These are phyloP conservation scores for Mormoops blainvillei DNA, from an alignment of 2,113 vertebrate genomes.

Conservation along the genomic window DNA sequence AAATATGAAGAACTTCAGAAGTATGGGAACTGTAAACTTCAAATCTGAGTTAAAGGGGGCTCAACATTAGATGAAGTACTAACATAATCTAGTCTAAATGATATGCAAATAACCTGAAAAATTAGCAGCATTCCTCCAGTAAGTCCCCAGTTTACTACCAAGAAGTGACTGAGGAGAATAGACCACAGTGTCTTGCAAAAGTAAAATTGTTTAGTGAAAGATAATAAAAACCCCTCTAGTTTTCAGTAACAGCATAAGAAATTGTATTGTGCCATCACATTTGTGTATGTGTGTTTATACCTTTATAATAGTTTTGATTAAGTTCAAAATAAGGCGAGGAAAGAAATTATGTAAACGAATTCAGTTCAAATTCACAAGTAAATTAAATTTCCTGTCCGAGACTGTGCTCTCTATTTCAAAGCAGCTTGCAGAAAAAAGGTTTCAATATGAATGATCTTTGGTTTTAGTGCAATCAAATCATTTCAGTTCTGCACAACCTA, in stretches of 20 bases:
- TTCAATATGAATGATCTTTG: neutral
- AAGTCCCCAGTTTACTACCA: neutral
- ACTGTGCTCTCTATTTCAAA: neutral
- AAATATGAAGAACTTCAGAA: neutral
- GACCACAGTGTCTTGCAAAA: neutral
- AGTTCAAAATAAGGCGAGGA: slow-evolving; percentile 41
- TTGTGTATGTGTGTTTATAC: neutral
- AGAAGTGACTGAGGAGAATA: neutral
- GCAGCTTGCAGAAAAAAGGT: neutral
- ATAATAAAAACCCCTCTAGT: neutral
- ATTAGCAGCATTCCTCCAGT: neutral
- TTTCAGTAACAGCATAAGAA: neutral
- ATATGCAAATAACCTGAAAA: neutral
- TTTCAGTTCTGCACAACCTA: neutral
- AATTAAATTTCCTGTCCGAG: slow-evolving; percentile 27
- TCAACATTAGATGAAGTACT: neutral
- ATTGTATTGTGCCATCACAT: neutral
- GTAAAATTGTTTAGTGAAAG: neutral
- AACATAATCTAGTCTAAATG: neutral
- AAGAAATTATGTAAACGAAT: slow-evolving; percentile 44
- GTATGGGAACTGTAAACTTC: neutral
- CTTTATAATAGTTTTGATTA: slow-evolving; percentile 23
- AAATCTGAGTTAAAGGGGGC: neutral
- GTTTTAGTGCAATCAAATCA: slow-evolving; percentile 25
- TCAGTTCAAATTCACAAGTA: slow-evolving; percentile 12